Conservation (phyloP, 2,797 vertebrate genomes). For the Pangasius sanitwongsei region DNA sequence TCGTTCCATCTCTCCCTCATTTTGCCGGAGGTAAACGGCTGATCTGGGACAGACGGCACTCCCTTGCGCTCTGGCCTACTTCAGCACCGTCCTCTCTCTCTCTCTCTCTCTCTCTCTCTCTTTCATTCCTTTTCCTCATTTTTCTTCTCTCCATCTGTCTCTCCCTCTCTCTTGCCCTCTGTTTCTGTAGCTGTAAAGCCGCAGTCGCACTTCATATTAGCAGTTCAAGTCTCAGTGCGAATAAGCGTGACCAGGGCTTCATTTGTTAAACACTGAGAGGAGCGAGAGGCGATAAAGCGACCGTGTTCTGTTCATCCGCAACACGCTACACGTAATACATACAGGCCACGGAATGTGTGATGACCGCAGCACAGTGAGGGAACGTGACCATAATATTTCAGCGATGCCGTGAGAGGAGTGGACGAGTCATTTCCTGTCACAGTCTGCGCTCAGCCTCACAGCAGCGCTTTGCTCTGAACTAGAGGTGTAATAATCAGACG, state of each 20-base stretch:
- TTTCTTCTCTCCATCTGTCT: constrained; percentile 10
- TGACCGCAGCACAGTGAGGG: neutral
- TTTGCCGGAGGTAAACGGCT: constrained; percentile 67
- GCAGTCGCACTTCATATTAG: neutral
- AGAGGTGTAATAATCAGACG: neutral
- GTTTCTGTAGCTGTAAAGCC: neutral
- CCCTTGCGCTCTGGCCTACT: constrained; percentile 81
- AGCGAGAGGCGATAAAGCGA: neutral
- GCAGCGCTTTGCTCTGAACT: neutral
- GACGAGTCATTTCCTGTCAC: neutral
- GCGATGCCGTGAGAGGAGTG: neutral
- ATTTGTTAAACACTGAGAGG: neutral
- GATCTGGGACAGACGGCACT: constrained; percentile 79
- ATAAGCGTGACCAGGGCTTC: neutral
- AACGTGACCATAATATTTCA: neutral
- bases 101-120: neutral
- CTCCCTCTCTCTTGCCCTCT: constrained; percentile 25
- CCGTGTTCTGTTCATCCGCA: neutral
- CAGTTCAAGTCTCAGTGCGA: neutral
- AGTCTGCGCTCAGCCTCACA: neutral
- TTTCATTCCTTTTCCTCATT: neutral
- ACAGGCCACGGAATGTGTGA: neutral
- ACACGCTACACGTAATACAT: neutral
- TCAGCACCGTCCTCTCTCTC: constrained; percentile 47
- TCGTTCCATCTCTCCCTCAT: constrained; percentile 44